These are phyloP conservation scores for Flabesymbios commensalis DNA, from an alignment of 2,888 invertebrate species.

Conservation along the genomic window DNA sequence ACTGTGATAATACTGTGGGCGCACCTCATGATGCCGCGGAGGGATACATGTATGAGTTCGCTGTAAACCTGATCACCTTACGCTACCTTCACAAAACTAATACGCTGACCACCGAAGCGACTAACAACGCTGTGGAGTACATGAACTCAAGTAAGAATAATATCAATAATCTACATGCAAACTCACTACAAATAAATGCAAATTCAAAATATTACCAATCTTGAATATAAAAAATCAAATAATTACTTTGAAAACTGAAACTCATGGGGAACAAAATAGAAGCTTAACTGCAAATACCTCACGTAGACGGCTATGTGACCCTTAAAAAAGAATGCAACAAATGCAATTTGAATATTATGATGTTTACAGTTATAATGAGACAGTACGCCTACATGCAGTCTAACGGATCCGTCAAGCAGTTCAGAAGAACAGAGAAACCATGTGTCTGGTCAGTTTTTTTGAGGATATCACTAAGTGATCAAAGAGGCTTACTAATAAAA, in stretches of 20 bases:
- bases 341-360: no score
- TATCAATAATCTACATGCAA: no score
- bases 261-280: no score
- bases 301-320: no score
- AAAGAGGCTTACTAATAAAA: no score
- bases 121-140: constrained; percentile 80
- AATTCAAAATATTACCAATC: no score
- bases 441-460: constrained; percentile 77
- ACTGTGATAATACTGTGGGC: constrained; percentile 59
- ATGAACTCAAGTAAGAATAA: constrained; percentile 71
- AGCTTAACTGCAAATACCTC: no score
- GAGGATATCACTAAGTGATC: no score
- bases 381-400: constrained; percentile 87
- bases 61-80: constrained; percentile 88
- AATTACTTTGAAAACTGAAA: no score
- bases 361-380: constrained; percentile 80
- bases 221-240: no score
- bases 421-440: constrained; percentile 66
- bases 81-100: constrained; percentile 83
- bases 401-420: constrained; percentile 88
- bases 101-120: constrained; percentile 79
- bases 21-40: constrained; percentile 72
- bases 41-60: constrained; percentile 95
- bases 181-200: no score
- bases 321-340: no score